Conservation (phyloP, 2,888 invertebrate species). For the Troides helena region DNA sequence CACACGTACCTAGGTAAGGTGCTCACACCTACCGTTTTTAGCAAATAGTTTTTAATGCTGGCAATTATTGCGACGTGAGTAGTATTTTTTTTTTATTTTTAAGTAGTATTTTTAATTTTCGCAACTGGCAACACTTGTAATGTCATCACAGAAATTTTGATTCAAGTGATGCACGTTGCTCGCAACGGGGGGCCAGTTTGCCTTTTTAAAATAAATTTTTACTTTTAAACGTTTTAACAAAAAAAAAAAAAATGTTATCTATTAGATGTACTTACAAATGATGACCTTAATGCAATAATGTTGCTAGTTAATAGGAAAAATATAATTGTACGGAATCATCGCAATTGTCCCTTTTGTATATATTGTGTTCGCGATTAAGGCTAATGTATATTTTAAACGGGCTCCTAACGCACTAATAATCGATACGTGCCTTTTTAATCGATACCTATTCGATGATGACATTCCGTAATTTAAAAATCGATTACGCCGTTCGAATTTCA, state of each 20-base stretch:
- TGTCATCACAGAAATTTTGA: not conserved
- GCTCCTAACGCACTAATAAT: slow-evolving; percentile 11
- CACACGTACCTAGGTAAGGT: slow-evolving; percentile 7
- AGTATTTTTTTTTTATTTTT: slow-evolving; percentile 24
- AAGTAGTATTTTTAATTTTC: slow-evolving; percentile 26
- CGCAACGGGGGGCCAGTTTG: no score
- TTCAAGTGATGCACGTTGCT: not conserved
- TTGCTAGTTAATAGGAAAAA: slow-evolving; percentile 12
- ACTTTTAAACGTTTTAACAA: not conserved
- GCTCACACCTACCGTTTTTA: no score
- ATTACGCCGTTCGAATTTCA: slow-evolving; percentile 1
- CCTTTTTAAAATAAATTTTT: not conserved
- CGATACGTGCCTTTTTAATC: slow-evolving; percentile 20
- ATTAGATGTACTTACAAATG: no score
- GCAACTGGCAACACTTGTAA: slow-evolving; percentile 12
- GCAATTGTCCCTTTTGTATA: no score
- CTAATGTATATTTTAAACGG: not conserved
- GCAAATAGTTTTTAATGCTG: slow-evolving; percentile 3
- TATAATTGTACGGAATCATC: not conserved
- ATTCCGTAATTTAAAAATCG: slow-evolving; percentile 16
- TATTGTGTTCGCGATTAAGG: no score
- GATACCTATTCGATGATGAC: slow-evolving; percentile 8
- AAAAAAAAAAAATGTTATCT: not conserved
- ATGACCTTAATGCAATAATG: not conserved
- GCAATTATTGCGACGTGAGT: slow-evolving; percentile 16